Evolutionary conservation across 2,888 invertebrate species (phyloP), one percentile per base, ranked within the genome.

Genomic region (Heliconius charithonia): DNA sequence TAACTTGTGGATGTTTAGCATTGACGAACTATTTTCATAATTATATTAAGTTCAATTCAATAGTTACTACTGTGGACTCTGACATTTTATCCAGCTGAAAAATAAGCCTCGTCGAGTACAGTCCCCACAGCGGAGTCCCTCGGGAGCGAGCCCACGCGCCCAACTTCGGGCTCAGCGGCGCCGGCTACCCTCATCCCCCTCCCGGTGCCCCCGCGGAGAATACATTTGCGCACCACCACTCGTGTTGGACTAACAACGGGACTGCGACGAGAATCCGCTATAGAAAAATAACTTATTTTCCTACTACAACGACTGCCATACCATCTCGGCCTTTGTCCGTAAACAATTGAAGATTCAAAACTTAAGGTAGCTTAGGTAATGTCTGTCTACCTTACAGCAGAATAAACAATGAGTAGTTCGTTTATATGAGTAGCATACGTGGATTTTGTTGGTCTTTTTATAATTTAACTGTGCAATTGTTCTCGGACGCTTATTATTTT

Each of bases 161-260:
- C 93, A 94, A 94, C 94, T 94, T 94, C 93, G 90, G 91, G 93
- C 94, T 91, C 93, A 89, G 90, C 90, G 92, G 91, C 90, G 89
- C 87, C 89, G 86, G 85, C 88, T 86, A 84, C 85, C 86, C 86
- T 78, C 79, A 81, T 85, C 87, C 87, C 85, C 88, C 87, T 87
- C 79, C 82, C 82, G 86, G 87, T 88, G 86, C 91, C 89, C 90
- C 94, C 93, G 90, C 89, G 86, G 93, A 93, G 94, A 94, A 93
- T 94, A 95, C 94, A 94, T 94, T 94, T 94, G 94, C 94, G 94
- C 94, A 92, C 93, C 94, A 92, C 93, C 92, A 93, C 91, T 92
- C 91, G 93, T 90, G 92, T 89, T 92, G 92, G 90, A 91, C 93
- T 92, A 92, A 93, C 94, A 93, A 90, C 92, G 90, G 91, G 87